Conservation (phyloP, 1,140 invertebrate genomes). For the Zelostemma sp. region DNA sequence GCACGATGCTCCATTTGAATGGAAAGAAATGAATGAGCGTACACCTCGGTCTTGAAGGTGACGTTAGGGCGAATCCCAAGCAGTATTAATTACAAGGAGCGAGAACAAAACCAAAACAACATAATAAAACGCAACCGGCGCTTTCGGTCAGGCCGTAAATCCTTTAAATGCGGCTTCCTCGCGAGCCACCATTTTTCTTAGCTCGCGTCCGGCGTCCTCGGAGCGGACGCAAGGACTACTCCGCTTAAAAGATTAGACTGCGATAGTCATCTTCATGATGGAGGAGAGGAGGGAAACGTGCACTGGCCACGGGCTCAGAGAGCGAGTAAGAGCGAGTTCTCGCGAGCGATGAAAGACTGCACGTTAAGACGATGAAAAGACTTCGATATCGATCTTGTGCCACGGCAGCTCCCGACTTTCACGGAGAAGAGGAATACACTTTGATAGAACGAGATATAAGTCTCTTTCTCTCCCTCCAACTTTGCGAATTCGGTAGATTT, state of each 20-base stretch:
- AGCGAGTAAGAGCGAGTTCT: slow-evolving; percentile 20
- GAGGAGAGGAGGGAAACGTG: slow-evolving; percentile 31
- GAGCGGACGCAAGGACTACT: slow-evolving; percentile 23
- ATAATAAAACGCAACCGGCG: slow-evolving; percentile 8
- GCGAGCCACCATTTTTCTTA: slow-evolving; percentile 55
- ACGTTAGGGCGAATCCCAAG: no score
- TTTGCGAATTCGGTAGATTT: no score
- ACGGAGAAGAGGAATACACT: no score
- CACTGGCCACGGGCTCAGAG: slow-evolving; percentile 19
- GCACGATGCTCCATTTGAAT: no score
- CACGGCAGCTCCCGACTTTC: slow-evolving; percentile 8
- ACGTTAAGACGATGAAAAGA: slow-evolving; percentile 49
- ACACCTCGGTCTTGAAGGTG: no score
- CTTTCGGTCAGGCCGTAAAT: slow-evolving; percentile 39
- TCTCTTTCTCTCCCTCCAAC: no score
- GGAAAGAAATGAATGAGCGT: no score
- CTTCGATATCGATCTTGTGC: slow-evolving; percentile 44
- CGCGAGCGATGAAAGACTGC: slow-evolving; percentile 32
- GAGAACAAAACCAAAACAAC: no score
- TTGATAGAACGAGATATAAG: no score
- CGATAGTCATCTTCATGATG: slow-evolving; percentile 55
- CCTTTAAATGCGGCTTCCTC: slow-evolving; percentile 41
- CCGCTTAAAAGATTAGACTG: slow-evolving; percentile 54
- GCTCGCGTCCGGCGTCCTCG: slow-evolving; percentile 27
- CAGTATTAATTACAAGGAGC: no score